phyloP scores from a whole-genome alignment of 2,797 vertebrate genomes.

The Malurus leucopterus region DNA sequence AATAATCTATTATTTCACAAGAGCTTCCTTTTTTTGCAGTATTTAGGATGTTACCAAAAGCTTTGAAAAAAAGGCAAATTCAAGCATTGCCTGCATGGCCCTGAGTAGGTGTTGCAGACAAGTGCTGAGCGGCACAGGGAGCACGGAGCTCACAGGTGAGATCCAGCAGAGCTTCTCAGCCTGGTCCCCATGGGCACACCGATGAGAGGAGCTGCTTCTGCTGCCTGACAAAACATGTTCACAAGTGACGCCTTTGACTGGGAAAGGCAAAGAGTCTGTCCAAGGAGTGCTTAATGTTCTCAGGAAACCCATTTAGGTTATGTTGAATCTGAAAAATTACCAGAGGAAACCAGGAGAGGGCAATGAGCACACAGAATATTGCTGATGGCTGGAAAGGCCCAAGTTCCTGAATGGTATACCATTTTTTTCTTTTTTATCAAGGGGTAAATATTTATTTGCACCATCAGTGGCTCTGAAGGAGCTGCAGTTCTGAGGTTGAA shows the following conservation, averaged over 20 bases:
- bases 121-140: neutral
- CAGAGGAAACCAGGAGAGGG: conserved; percentile 71
- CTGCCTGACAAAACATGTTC: neutral
- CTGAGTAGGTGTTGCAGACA: fast-evolving
- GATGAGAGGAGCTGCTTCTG: neutral
- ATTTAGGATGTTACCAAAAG: neutral
- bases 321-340: conserved; percentile 36
- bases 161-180: neutral
- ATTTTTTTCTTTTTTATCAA: neutral
- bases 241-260: fast-evolving
- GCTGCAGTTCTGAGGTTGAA: neutral
- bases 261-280: neutral
- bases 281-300: neutral
- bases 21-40: neutral
- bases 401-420: neutral
- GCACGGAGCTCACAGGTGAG: neutral
- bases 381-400: neutral
- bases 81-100: neutral
- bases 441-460: neutral
- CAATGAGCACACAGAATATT: conserved; percentile 48
- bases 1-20: neutral
- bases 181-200: neutral
- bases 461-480: neutral
- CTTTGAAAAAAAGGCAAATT: neutral
- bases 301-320: neutral